Percentiles rank a stretch among this genome's conserved stretches.
phyloP scores from a whole-genome alignment of 2,888 invertebrate genomes.

The Cybosia mesomella region DNA sequence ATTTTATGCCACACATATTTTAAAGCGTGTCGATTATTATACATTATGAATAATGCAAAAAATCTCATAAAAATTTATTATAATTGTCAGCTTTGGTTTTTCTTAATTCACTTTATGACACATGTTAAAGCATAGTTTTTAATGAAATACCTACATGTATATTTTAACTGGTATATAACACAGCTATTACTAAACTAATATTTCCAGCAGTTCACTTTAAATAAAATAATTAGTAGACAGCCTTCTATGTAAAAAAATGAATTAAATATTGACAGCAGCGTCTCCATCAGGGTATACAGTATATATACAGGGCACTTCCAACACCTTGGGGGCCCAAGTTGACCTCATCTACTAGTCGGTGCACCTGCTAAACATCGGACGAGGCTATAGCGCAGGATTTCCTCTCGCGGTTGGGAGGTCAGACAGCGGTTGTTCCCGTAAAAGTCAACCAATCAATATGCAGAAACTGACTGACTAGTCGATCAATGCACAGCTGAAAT shows the following conservation, averaged over 20 bases:
- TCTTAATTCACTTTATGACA: conserved; percentile 25
- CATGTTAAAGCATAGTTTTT: conserved; percentile 21
- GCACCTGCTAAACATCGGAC: too few species aligned
- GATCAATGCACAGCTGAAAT: too few species aligned
- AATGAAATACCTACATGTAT: conserved; percentile 12
- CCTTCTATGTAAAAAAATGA: neutral
- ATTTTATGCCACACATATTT: conserved; percentile 40
- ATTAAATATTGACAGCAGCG: neutral
- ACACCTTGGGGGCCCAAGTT: neutral
- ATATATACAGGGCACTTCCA: too few species aligned
- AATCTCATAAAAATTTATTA: conserved; percentile 31
- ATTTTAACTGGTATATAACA: neutral
- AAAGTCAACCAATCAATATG: too few species aligned
- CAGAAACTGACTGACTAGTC: too few species aligned
- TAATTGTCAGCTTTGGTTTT: conserved; percentile 29
- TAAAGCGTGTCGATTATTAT: conserved; percentile 41
- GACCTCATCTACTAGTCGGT: neutral
- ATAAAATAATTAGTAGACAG: neutral
- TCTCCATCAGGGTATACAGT: neutral
- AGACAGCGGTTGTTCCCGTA: too few species aligned
- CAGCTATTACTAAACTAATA: neutral
- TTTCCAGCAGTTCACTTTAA: neutral
- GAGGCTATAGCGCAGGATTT: neutral
- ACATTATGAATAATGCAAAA: conserved; percentile 39
- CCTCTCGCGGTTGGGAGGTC: too few species aligned